phyloP scores from a whole-genome alignment of 2,113 vertebrate genomes.

The Panurus biarmicus region DNA sequence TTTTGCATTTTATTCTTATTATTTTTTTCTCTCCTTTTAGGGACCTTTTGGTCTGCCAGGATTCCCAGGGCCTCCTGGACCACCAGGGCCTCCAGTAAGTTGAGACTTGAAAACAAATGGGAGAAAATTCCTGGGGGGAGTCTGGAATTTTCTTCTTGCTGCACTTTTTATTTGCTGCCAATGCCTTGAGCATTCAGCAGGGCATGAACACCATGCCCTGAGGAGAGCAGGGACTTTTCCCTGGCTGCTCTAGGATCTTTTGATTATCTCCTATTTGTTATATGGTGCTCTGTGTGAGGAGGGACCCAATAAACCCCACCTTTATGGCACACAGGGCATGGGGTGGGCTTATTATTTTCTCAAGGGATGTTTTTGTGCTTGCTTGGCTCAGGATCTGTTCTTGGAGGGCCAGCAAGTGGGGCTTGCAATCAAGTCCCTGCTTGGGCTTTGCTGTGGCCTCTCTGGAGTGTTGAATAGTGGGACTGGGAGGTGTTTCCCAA shows the following conservation, averaged over 20 bases:
- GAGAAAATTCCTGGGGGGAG: neutral
- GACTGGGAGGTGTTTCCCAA: neutral
- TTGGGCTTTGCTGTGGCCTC: neutral
- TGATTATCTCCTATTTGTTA: neutral
- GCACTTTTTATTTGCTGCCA: neutral
- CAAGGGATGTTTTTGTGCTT: neutral
- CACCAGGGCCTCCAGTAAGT: constrained; percentile 90
- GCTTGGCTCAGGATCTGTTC: neutral
- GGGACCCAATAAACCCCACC: neutral
- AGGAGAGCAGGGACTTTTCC: neutral
- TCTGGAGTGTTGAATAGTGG: neutral
- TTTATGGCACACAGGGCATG: neutral
- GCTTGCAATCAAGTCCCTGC: neutral
- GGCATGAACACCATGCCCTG: neutral
- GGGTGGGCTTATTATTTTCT: neutral
- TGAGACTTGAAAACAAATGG: neutral
- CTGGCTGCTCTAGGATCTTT: neutral
- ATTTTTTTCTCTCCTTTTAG: constrained; percentile 60
- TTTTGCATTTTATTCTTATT: neutral
- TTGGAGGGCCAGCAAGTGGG: neutral
- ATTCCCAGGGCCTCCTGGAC: constrained; percentile 82
- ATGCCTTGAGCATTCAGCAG: neutral
- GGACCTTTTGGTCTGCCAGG: constrained; percentile 86
- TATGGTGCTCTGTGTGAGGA: neutral
- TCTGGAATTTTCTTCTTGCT: neutral